These are phyloP conservation scores for Lissocephala sabroskyi DNA, from an alignment of 2,888 invertebrate species.

Conservation along the genomic window DNA sequence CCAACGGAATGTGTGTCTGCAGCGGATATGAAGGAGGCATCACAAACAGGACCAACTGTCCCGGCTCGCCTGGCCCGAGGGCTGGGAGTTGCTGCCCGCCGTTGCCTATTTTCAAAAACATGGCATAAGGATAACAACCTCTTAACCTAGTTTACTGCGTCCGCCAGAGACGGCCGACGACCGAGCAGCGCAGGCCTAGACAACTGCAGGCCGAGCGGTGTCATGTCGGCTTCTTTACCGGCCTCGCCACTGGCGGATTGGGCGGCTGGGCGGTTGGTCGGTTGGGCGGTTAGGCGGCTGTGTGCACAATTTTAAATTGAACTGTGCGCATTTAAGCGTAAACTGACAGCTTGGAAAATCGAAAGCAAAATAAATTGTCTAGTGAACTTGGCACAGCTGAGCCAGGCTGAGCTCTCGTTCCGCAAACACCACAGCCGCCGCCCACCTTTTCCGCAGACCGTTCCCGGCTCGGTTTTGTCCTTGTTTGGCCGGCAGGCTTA, in stretches of 20 bases:
- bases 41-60: conserved; percentile 46
- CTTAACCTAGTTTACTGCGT: conserved; percentile 57
- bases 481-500: conserved; percentile 37
- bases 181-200: conserved; percentile 6
- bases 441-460: too few species aligned
- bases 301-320: conserved; percentile 55
- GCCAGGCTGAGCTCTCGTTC: not conserved
- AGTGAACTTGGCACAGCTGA: conserved; percentile 49
- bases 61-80: conserved; percentile 8
- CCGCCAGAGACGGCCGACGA: conserved; percentile 21
- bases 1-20: conserved; percentile 64
- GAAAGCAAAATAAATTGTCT: conserved; percentile 66
- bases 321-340: conserved; percentile 66
- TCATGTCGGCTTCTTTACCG: conserved; percentile 7
- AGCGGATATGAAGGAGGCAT: conserved; percentile 61
- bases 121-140: conserved; percentile 65
- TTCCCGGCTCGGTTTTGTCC: too few species aligned
- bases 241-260: not conserved
- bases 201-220: conserved; percentile 29
- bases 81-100: not conserved
- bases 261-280: conserved; percentile 4
- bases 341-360: conserved; percentile 65
- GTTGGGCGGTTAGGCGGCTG: conserved; percentile 5
- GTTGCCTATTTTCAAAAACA: conserved; percentile 64
- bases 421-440: not conserved